Conservation (phyloP, 2,888 invertebrate genomes). For the Oscheius sp. region DNA sequence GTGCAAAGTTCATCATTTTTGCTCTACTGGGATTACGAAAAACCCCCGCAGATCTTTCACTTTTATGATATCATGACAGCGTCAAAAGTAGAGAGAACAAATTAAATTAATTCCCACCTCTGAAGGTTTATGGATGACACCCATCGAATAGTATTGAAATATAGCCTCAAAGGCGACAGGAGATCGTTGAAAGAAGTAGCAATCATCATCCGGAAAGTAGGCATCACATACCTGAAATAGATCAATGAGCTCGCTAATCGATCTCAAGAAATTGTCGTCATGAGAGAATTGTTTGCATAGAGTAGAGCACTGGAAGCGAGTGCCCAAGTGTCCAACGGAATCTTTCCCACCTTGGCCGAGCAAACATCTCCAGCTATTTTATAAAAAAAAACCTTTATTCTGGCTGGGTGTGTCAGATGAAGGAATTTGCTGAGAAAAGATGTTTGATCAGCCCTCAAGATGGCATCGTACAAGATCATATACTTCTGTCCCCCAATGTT, state of each 20-base stretch:
- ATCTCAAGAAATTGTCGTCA: constrained; percentile 15
- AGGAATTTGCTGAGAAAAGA: constrained; percentile 67
- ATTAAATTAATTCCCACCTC: constrained; percentile 47
- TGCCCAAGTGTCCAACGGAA: constrained; percentile 29
- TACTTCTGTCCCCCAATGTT: constrained; percentile 68
- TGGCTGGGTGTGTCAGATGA: constrained; percentile 63
- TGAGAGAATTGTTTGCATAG: constrained; percentile 20
- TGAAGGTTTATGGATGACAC: constrained; percentile 67
- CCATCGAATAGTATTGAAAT: constrained; percentile 68
- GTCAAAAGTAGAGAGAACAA: background rate
- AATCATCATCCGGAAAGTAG: constrained; percentile 63
- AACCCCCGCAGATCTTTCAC: background rate
- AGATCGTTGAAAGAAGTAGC: constrained; percentile 68
- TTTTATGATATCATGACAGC: constrained; percentile 8
- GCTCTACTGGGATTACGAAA: background rate
- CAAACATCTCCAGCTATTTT: constrained; percentile 21
- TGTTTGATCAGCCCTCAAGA: constrained; percentile 63
- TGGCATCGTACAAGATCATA: constrained; percentile 63
- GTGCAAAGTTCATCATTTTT: constrained; percentile 9
- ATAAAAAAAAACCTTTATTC: constrained; percentile 55
- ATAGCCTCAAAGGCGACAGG: constrained; percentile 66
- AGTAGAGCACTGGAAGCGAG: constrained; percentile 29
- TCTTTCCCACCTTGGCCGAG: constrained; percentile 23
- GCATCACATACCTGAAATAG: constrained; percentile 64
- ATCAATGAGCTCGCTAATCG: constrained; percentile 4